phyloP scores from a whole-genome alignment of 2,888 invertebrate species.

The Apamea epomidion region DNA sequence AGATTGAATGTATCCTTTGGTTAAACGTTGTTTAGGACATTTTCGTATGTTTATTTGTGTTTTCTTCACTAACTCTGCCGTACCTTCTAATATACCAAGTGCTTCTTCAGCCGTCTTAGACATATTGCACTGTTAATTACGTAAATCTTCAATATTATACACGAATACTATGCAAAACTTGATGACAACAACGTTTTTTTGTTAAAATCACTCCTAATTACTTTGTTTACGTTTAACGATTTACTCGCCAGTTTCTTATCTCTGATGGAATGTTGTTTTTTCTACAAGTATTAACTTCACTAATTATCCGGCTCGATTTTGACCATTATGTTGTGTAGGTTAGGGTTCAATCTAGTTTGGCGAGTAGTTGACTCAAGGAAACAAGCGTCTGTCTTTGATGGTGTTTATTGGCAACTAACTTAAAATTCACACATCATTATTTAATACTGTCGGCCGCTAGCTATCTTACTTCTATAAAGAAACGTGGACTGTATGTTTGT shows the following conservation, averaged over 20 bases:
- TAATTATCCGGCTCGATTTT: neutral
- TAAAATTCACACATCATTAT: no score
- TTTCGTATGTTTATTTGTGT: constrained; percentile 1
- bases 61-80: constrained; percentile 3
- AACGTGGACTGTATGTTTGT: neutral
- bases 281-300: neutral
- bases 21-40: neutral
- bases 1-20: neutral
- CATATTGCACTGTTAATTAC: neutral
- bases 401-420: no score
- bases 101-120: neutral
- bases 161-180: no score
- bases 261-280: neutral
- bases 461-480: neutral
- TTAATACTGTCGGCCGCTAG: neutral
- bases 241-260: neutral
- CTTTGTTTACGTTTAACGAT: neutral
- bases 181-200: no score
- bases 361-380: no score
- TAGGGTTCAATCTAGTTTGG: neutral
- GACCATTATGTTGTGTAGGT: neutral
- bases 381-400: no score
- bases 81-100: neutral
- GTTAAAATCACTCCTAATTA: neutral
- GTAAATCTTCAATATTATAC: neutral